phyloP scores from a whole-genome alignment of 2,888 invertebrate species.

The Diaphora mendica region DNA sequence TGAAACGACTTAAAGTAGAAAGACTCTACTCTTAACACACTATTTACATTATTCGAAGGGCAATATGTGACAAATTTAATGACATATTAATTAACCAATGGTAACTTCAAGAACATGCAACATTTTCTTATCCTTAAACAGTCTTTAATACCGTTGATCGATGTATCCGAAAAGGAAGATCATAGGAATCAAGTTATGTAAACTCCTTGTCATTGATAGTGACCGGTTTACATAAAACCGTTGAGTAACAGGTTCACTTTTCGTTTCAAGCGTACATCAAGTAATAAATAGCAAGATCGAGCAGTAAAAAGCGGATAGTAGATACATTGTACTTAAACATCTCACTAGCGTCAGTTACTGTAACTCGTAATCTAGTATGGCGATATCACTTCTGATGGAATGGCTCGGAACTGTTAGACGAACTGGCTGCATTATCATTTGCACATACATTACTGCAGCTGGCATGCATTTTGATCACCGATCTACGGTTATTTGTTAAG shows the following conservation, averaged over 20 bases:
- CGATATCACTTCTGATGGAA: conserved; percentile 55
- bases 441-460: conserved; percentile 47
- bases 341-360: conserved; percentile 68
- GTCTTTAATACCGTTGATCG: neutral
- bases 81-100: neutral
- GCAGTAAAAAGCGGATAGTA: conserved; percentile 64
- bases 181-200: neutral
- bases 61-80: neutral
- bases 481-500: conserved; percentile 51
- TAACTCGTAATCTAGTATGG: conserved; percentile 59
- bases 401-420: conserved; percentile 58
- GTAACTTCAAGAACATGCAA: neutral
- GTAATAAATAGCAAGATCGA: conserved; percentile 63
- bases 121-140: neutral
- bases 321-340: conserved; percentile 66
- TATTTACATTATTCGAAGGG: neutral
- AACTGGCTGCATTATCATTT: conserved; percentile 54
- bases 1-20: neutral
- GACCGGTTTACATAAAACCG: conserved; percentile 4
- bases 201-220: neutral
- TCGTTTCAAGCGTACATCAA: conserved; percentile 66
- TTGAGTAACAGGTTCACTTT: conserved; percentile 65
- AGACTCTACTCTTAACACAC: neutral
- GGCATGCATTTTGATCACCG: conserved; percentile 44
- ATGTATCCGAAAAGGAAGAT: neutral